Evolutionary conservation across 2,797 vertebrate genomes (phyloP), one percentile per base, ranked within the genome.

Genomic region (Luscinia megarhynchos): DNA sequence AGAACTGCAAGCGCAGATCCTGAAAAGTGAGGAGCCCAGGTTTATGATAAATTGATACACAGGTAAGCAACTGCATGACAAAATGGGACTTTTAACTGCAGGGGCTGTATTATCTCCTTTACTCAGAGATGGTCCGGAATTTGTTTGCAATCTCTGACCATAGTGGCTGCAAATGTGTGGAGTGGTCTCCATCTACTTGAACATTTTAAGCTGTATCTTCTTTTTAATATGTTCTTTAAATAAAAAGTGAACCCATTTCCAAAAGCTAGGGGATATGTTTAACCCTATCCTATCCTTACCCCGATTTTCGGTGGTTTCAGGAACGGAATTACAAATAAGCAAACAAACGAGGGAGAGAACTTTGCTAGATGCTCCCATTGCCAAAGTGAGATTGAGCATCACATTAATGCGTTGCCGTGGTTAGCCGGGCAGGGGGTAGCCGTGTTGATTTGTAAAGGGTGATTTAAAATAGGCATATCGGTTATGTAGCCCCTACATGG

Each of bases 31-130:
- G 98, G 97, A 98, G 95, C 97, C 96, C 98, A 97, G 98, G 92
- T 98, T 98, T 99, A 98, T 99, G 98, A 99, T 99, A 99, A 99
- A 99, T 99, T 99, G 99, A 98, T 98, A 97, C 98, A 87, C 99
- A 99, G 99, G 99, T 99, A 99, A 99, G 99, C 98, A 98, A 98
- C 97, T 99, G 99, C 99, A 98, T 98, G 98, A 98, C 98, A 98
- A 98, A 99, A 98, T 97, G 98, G 98, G 98, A 98, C 98, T 98
- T 99, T 99, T 99, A 98, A 98, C 97, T 97, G 97, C 95, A 96
- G 98, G 94, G 98, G 98, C 98, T 98, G 98, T 97, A 97, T 98
- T 95, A 98, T 98, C 97, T 98, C 97, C 96, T 97, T 93, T 97
- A 91, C 95, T 97, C 94, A 97, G 97, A 97, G 97, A 97, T 97